A percentile compares a stretch with the other conserved stretches of the same genome.
Evolutionary conservation across 2,113 vertebrate species (phyloP).

Genomic region (Lasiurus cinereus): DNA sequence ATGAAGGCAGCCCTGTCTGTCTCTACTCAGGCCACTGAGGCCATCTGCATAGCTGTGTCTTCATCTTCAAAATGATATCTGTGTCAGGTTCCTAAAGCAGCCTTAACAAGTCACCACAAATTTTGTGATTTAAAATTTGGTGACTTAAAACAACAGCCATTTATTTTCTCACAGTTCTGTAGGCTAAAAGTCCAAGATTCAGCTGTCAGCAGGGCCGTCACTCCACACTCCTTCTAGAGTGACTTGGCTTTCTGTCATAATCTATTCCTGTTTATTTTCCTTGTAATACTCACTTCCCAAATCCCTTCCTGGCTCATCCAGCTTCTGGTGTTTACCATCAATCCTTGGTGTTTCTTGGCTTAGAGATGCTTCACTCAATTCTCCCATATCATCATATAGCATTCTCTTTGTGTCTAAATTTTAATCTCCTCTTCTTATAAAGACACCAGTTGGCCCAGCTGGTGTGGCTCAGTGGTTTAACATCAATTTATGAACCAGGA

Average conservation of each 20-base stretch:
- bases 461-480: no score
- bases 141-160: not conserved
- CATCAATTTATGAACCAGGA: no score
- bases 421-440: not conserved
- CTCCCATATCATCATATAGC: not conserved
- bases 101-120: not conserved
- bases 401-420: not conserved
- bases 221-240: not conserved
- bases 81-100: not conserved
- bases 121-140: not conserved
- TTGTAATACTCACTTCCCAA: not conserved
- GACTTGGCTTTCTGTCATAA: not conserved
- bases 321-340: not conserved
- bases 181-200: not conserved
- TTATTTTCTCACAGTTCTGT: not conserved
- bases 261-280: not conserved
- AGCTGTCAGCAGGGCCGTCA: not conserved
- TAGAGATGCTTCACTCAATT: fast-evolving
- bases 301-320: not conserved
- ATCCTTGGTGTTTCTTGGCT: not conserved
- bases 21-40: no score
- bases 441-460: not conserved
- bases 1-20: no score
- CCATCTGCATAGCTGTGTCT: not conserved
- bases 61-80: not conserved